Conservation (phyloP, 2,797 vertebrate species). For the Gastrophryne carolinensis region DNA sequence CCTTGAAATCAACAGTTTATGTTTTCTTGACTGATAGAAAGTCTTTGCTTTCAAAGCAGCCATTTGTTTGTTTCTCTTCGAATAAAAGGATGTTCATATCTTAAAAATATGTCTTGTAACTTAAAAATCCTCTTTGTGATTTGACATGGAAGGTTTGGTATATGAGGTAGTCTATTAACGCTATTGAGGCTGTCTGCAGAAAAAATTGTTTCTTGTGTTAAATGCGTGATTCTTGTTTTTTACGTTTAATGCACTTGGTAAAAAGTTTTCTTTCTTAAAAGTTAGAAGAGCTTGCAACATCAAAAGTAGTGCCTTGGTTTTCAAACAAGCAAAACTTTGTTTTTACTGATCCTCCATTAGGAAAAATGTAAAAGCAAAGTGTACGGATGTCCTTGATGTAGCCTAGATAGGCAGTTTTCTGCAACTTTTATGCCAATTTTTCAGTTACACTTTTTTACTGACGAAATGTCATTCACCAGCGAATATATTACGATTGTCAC, state of each 20-base stretch:
- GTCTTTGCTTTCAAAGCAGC: constrained; percentile 34
- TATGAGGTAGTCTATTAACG: constrained; percentile 34
- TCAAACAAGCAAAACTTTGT: neutral
- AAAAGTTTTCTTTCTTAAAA: neutral
- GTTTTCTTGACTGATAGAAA: constrained; percentile 40
- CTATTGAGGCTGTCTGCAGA: constrained; percentile 20
- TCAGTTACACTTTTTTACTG: no score
- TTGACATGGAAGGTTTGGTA: constrained; percentile 17
- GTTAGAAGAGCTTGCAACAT: neutral
- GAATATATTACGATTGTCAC: no score
- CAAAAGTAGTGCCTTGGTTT: neutral
- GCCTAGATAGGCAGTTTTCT: neutral
- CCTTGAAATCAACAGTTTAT: constrained; percentile 48
- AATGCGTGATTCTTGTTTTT: constrained; percentile 13
- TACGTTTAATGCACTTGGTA: constrained; percentile 13
- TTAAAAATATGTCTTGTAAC: constrained; percentile 39
- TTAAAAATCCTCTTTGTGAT: constrained; percentile 24
- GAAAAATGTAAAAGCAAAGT: neutral
- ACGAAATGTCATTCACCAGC: no score
- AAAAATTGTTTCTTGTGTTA: constrained; percentile 20
- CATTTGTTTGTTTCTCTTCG: constrained; percentile 37
- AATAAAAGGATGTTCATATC: constrained; percentile 31
- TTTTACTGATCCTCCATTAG: neutral
- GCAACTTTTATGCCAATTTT: no score
- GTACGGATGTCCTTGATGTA: neutral